Percentiles rank a stretch among this genome's conserved stretches.
phyloP scores from a whole-genome alignment of 2,113 vertebrate genomes.

The Etia nguti region DNA sequence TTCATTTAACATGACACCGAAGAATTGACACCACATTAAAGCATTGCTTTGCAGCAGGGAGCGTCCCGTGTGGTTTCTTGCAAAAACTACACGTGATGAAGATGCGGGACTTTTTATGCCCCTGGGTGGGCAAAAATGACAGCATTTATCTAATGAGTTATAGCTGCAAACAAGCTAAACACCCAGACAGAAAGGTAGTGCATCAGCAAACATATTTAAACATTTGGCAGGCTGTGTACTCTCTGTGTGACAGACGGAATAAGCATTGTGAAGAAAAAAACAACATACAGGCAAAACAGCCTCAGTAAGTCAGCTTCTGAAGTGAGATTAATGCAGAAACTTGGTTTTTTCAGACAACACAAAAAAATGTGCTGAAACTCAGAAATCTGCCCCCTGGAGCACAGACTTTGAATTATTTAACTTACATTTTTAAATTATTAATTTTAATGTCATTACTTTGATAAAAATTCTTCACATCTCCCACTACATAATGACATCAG shows the following conservation, averaged over 20 bases:
- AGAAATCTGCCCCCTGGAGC: not conserved
- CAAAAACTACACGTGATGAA: constrained; percentile 11
- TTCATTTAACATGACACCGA: constrained; percentile 45
- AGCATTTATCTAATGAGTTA: not conserved
- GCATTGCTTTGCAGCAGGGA: constrained; percentile 28
- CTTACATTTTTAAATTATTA: constrained; percentile 35
- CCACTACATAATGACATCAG: constrained; percentile 1
- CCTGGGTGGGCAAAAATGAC: constrained; percentile 17
- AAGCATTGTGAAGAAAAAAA: not conserved
- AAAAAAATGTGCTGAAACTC: constrained; percentile 33
- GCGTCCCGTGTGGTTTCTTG: constrained; percentile 30
- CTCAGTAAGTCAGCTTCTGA: not conserved
- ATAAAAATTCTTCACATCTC: constrained; percentile 26
- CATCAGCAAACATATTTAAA: not conserved
- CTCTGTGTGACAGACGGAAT: not conserved
- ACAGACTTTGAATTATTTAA: constrained; percentile 37
- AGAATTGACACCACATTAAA: constrained; percentile 47
- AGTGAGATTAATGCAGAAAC: not conserved
- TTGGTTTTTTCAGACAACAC: not conserved
- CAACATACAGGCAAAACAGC: not conserved
- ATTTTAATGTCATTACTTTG: constrained; percentile 40
- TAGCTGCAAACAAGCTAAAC: not conserved
- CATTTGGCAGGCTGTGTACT: not conserved
- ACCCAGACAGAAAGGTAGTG: not conserved
- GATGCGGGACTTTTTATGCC: constrained; percentile 28